Conservation (phyloP, 1,140 invertebrate species). For the Mycetomoellerius zeteki region DNA sequence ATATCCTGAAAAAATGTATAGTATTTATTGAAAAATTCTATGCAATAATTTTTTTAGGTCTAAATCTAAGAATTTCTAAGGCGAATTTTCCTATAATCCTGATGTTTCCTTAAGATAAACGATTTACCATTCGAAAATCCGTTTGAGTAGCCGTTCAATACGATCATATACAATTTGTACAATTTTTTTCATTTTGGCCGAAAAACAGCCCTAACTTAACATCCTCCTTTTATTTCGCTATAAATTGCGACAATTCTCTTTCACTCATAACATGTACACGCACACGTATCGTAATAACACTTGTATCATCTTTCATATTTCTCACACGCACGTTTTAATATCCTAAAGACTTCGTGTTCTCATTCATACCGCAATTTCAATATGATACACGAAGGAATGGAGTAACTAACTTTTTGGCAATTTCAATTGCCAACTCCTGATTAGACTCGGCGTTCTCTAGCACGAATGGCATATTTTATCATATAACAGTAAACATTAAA, state of each 20-base stretch:
- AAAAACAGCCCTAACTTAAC: no score
- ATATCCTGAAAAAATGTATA: no score
- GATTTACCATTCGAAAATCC: no score
- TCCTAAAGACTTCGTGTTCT: conserved; percentile 60
- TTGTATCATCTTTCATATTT: not conserved
- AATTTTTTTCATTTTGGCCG: no score
- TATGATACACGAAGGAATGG: conserved; percentile 46
- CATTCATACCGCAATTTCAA: conserved; percentile 51
- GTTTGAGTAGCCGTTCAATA: no score
- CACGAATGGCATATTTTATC: conserved; percentile 65
- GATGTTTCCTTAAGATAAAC: no score
- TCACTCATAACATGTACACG: conserved; percentile 30
- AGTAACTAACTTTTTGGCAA: conserved; percentile 66
- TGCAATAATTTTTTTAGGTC: no score
- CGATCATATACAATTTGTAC: no score
- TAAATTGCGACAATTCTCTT: conserved; percentile 38
- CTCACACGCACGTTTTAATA: not conserved
- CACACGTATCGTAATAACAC: conserved; percentile 10
- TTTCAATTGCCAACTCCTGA: conserved; percentile 56
- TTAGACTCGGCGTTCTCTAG: conserved; percentile 39
- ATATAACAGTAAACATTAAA: conserved; percentile 20
- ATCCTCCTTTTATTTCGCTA: not conserved
- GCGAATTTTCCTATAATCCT: no score
- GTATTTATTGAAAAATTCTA: no score
- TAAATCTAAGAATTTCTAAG: no score